phyloP scores from a whole-genome alignment of 2,113 vertebrate genomes.

The Albula glossodonta region DNA sequence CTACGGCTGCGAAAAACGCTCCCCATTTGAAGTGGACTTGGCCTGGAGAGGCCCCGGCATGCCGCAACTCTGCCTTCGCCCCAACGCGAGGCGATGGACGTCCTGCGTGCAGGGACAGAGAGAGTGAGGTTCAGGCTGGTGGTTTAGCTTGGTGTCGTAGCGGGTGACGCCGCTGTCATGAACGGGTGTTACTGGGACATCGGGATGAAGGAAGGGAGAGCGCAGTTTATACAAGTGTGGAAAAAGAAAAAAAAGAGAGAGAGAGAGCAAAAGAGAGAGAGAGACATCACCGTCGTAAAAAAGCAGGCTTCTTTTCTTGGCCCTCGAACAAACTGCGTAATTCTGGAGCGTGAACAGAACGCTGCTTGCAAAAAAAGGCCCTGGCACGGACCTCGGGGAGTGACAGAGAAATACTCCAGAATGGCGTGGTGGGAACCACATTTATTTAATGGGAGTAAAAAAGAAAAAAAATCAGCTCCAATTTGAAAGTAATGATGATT shows the following conservation, averaged over 20 bases:
- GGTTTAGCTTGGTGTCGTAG: background rate
- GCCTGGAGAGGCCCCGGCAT: background rate
- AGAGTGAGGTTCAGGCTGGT: constrained; percentile 9
- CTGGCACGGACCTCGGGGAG: constrained; percentile 51
- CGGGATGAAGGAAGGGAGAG: constrained; percentile 42
- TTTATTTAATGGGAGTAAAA: constrained; percentile 50
- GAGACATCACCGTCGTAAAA: constrained; percentile 48
- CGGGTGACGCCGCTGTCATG: background rate
- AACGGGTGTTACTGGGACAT: background rate
- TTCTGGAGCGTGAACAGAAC: constrained; percentile 45
- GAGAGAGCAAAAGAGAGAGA: constrained; percentile 57
- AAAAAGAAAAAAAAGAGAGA: constrained; percentile 48
- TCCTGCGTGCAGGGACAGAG: background rate
- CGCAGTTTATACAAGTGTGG: constrained; percentile 55
- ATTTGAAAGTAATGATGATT: constrained; percentile 17
- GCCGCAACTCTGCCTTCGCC: background rate
- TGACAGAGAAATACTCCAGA: constrained; percentile 39
- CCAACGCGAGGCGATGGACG: background rate
- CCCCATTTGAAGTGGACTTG: constrained; percentile 17
- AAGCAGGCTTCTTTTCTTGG: constrained; percentile 34
- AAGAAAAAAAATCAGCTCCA: constrained; percentile 21
- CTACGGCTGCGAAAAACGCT: background rate
- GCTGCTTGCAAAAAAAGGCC: constrained; percentile 38
- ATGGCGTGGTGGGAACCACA: constrained; percentile 38
- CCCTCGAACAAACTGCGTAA: constrained; percentile 25